Evolutionary conservation across 2,797 vertebrate species (phyloP), one percentile per base, ranked within the genome.

Genomic region (Poliocrania exsul): DNA sequence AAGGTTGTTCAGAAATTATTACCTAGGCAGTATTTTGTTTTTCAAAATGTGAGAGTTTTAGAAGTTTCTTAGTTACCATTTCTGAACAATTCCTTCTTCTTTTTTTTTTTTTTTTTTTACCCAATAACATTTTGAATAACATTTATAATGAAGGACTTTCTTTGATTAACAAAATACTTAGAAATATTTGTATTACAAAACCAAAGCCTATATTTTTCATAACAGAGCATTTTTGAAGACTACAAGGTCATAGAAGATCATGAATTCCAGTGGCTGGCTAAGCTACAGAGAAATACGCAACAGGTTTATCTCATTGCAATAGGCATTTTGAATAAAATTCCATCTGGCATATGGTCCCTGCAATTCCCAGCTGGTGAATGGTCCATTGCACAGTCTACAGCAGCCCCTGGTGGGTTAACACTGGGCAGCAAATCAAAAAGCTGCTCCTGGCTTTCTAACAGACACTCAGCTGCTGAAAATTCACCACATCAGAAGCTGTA

Each of bases 311-410:
- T 80, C 53, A 57, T 54, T 87, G 33, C 57, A 87, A 56, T 82
- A 81, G 46, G 15, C 37, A 58, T 69, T 92, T 86, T 87, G 65
- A 87, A 74, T 35, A 86, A 88, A 89, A 82, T 61, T 94, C 57
- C 14, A 35, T 71, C 79, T 83, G 71, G 65, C 79, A 88, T 94
- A 92, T 88, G 65, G 89, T 90, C n/a, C 25, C 50, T 58, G 66
- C 21, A 96, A 92, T 93, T 90, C 94, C 78, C 93, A 93, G 47
- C 47, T 91, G 64, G 61, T 81, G 23, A 73, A 91, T 62, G 65
- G 86, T 95, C 89, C 58, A 49, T 75, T 92, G 79, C 79, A 94
- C 69, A 91, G 69, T 89, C 72, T 88, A 56, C 54, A 94, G 91
- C 71, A 94, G 33, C 61, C 80, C 72, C 74, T 81, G 78, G 79